Conservation (phyloP, 2,797 vertebrate genomes). For the Mallotus villosus region DNA sequence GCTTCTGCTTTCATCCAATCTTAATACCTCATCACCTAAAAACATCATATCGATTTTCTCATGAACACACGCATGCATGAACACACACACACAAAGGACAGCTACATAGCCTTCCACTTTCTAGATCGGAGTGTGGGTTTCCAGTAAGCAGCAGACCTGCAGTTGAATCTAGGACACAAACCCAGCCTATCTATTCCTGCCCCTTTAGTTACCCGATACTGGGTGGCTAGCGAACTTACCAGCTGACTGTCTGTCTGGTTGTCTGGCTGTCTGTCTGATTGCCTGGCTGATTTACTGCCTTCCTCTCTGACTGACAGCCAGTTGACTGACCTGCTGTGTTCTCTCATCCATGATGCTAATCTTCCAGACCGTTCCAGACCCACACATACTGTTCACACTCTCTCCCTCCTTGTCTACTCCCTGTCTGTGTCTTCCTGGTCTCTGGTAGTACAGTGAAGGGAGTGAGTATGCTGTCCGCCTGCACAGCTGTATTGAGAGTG, state of each 20-base stretch:
- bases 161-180: background rate
- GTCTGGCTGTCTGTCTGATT: background rate
- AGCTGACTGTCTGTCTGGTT: constrained; percentile 1
- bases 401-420: background rate
- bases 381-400: background rate
- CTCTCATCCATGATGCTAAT: too few species aligned
- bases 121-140: background rate
- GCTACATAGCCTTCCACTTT: background rate
- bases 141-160: background rate
- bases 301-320: background rate
- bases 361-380: too few species aligned
- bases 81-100: background rate
- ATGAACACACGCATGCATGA: background rate
- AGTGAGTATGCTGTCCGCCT: background rate
- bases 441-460: background rate
- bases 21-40: too few species aligned
- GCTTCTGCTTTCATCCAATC: too few species aligned
- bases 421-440: background rate
- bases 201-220: background rate
- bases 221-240: background rate
- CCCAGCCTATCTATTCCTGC: constrained; percentile 4
- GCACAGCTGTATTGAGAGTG: background rate
- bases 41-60: background rate
- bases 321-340: background rate
- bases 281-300: background rate